phyloP scores from a whole-genome alignment of 2,888 invertebrate genomes.

The Sabellastarte sp. region DNA sequence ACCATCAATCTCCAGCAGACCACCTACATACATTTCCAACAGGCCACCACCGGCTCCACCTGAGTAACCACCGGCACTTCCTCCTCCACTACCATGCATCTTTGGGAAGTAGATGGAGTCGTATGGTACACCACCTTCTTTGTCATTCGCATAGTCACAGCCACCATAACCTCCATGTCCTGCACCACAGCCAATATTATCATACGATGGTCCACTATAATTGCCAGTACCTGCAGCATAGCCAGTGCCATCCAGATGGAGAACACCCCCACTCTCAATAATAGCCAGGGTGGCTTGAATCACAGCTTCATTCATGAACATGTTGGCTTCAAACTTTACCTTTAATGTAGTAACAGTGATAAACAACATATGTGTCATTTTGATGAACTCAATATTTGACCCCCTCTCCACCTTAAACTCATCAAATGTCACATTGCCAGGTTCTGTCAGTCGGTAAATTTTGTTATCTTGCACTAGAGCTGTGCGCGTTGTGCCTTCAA shows the following conservation, averaged over 20 bases:
- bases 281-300: conserved; percentile 34
- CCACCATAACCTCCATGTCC: conserved; percentile 41
- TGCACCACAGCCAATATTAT: conserved; percentile 18
- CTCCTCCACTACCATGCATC: conserved; percentile 35
- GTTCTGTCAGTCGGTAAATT: conserved; percentile 33
- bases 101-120: conserved; percentile 36
- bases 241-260: conserved; percentile 38
- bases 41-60: conserved; percentile 43
- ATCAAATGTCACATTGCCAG: conserved; percentile 39
- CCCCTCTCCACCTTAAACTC: conserved; percentile 33
- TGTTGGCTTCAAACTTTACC: conserved; percentile 37
- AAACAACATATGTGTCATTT: conserved; percentile 29
- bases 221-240: conserved; percentile 27
- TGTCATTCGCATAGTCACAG: conserved; percentile 33
- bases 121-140: conserved; percentile 31
- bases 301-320: conserved; percentile 36
- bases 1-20: conserved; percentile 39
- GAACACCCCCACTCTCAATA: conserved; percentile 39
- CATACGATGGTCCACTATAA: not conserved
- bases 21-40: conserved; percentile 36
- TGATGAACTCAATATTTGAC: conserved; percentile 34
- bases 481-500: conserved; percentile 36
- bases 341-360: conserved; percentile 34
- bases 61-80: conserved; percentile 16
- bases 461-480: conserved; percentile 37